phyloP scores from a whole-genome alignment of 1,140 invertebrate genomes.

The Trinorchestia longiramus region DNA sequence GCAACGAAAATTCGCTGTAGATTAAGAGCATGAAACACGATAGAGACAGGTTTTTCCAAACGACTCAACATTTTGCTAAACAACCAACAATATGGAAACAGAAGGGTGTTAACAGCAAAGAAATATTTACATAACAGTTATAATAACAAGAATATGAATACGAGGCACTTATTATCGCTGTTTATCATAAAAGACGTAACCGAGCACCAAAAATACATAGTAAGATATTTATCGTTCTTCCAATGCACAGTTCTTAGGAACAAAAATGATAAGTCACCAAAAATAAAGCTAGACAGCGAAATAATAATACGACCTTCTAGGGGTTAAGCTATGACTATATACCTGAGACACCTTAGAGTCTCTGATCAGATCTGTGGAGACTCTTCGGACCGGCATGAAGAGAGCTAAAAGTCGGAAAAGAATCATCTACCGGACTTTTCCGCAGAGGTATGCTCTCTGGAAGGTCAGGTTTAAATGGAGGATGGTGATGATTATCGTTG shows the following conservation, averaged over 20 bases:
- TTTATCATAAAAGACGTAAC: background rate
- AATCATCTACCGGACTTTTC: constrained; percentile 45
- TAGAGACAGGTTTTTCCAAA: background rate
- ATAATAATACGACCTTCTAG: background rate
- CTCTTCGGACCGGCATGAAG: constrained; percentile 23
- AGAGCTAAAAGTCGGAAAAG: constrained; percentile 44
- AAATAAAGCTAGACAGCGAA: constrained; percentile 1
- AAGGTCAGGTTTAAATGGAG: background rate
- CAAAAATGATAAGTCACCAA: background rate
- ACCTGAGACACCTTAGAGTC: background rate
- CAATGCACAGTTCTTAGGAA: background rate
- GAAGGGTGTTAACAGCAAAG: constrained; percentile 3
- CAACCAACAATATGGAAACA: constrained; percentile 2
- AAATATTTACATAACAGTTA: constrained; percentile 37
- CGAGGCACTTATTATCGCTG: constrained; percentile 39
- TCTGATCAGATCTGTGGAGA: constrained; percentile 39
- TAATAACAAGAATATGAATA: background rate
- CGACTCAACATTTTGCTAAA: background rate
- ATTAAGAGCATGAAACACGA: background rate
- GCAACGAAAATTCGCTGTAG: background rate
- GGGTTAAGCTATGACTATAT: background rate
- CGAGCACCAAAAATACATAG: constrained; percentile 27
- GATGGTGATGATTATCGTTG: background rate
- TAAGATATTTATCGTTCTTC: background rate
- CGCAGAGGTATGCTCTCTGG: constrained; percentile 21